A percentile compares a stretch with the other conserved stretches of the same genome.
Conservation (phyloP, 92 coral and sea anemone genomes). For the Parazoanthus swiftii region DNA sequence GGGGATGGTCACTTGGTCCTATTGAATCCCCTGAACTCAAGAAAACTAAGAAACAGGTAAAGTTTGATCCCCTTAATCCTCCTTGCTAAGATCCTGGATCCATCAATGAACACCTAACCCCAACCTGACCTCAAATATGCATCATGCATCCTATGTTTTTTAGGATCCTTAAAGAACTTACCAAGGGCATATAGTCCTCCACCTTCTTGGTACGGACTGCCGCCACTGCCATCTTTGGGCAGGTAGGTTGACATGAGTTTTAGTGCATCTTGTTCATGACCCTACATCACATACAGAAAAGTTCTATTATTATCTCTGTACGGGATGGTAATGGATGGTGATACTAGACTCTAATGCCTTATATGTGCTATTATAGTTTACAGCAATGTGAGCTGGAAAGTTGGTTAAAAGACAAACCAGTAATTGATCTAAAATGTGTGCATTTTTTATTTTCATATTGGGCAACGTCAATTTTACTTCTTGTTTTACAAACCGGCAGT, state of each 20-base stretch:
- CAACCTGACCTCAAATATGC: not conserved
- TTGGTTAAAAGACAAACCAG: not conserved
- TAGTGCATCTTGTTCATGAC: conserved; percentile 98
- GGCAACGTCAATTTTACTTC: no score
- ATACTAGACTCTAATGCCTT: no score
- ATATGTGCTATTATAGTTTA: no score
- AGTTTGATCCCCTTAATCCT: no score
- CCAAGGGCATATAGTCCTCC: conserved; percentile 97
- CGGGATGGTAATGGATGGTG: no score
- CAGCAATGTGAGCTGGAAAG: no score
- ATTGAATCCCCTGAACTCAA: no score
- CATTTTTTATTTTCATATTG: not conserved
- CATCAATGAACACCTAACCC: not conserved
- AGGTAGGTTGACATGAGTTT: conserved; percentile 94
- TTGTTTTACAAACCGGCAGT: no score
- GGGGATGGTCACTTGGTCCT: no score
- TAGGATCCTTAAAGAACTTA: conserved; percentile 30
- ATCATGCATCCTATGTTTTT: not conserved
- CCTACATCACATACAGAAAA: conserved; percentile 51
- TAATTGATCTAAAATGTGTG: not conserved
- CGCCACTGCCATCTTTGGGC: conserved; percentile 94
- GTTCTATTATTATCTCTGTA: not conserved
- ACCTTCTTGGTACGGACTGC: conserved; percentile 98
- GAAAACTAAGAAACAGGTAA: no score
- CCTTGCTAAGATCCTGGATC: no score